Evolutionary conservation across 2,113 vertebrate genomes (phyloP).

Genomic region (Carassius carassius): DNA sequence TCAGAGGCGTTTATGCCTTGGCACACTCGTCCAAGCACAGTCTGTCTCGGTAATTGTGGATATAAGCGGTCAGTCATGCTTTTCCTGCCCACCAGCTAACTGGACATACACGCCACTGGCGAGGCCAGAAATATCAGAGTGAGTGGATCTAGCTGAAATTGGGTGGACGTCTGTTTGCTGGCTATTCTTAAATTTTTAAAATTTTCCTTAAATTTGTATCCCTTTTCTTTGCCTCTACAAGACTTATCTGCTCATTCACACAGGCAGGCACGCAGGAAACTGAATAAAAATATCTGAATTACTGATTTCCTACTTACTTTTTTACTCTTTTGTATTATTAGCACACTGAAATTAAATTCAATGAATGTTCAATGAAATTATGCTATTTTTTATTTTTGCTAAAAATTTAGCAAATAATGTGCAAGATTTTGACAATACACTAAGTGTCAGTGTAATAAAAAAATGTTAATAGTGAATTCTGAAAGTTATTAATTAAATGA

Average conservation of each 20-base stretch:
- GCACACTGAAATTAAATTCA: too few relatives aligned
- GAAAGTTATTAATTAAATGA: too few relatives aligned
- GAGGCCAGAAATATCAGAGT: conserved; percentile 16
- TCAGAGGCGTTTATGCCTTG: conserved; percentile 18
- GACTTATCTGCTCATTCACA: not conserved
- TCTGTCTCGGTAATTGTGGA: conserved; percentile 46
- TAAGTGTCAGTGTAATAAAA: not conserved
- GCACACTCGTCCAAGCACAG: not conserved
- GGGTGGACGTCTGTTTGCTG: not conserved
- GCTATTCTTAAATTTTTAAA: not conserved
- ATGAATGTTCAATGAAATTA: not conserved
- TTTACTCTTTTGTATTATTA: not conserved
- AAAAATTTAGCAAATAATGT: too few relatives aligned
- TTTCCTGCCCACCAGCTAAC: conserved; percentile 24
- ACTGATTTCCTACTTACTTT: not conserved
- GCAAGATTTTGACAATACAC: not conserved
- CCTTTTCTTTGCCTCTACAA: not conserved
- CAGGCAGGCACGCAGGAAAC: not conserved
- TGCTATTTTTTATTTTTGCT: too few relatives aligned
- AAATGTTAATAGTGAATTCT: too few relatives aligned
- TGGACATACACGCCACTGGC: conserved; percentile 1
- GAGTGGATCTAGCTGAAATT: conserved; percentile 1
- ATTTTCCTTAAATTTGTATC: not conserved
- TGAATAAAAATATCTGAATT: not conserved
- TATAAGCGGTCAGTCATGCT: conserved; percentile 40